A percentile compares a stretch with the other conserved stretches of the same genome.
These are phyloP conservation scores for Chrosomus eos DNA, from an alignment of 2,797 vertebrate species.

Conservation along the genomic window DNA sequence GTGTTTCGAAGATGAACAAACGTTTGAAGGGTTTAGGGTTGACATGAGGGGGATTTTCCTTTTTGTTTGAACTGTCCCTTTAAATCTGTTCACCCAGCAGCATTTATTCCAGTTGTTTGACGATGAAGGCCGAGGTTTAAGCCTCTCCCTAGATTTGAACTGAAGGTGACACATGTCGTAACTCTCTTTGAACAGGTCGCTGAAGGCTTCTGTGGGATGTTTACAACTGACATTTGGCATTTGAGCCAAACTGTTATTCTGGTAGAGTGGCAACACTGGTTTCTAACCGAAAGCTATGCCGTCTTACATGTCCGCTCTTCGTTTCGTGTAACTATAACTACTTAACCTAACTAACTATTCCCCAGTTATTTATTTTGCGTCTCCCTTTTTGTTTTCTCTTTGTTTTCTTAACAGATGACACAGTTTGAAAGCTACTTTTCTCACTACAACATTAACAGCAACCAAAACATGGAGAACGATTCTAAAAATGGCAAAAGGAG, in stretches of 20 bases:
- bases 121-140: not conserved
- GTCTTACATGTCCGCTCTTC: not conserved
- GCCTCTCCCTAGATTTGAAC: not conserved
- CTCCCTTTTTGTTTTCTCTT: conserved; percentile 18
- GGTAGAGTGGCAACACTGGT: conserved; percentile 17
- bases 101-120: not conserved
- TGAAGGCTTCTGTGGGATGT: conserved; percentile 20
- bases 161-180: conserved; percentile 7
- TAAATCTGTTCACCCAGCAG: not conserved
- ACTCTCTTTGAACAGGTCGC: conserved; percentile 46
- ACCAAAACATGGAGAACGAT: conserved; percentile 45
- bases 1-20: not conserved
- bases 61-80: not conserved
- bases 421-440: conserved; percentile 66
- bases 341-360: conserved; percentile 34
- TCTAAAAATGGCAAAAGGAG: conserved; percentile 55
- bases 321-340: conserved; percentile 6
- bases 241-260: conserved; percentile 4
- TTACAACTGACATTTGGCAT: conserved; percentile 33
- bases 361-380: conserved; percentile 18
- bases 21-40: not conserved
- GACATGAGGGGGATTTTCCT: not conserved
- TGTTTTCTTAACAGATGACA: conserved; percentile 64
- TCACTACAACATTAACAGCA: conserved; percentile 40
- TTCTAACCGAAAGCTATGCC: conserved; percentile 6